Base-by-base conservation (phyloP, 2,888 invertebrate genomes). In the Bedellia somnulentella region DNA sequence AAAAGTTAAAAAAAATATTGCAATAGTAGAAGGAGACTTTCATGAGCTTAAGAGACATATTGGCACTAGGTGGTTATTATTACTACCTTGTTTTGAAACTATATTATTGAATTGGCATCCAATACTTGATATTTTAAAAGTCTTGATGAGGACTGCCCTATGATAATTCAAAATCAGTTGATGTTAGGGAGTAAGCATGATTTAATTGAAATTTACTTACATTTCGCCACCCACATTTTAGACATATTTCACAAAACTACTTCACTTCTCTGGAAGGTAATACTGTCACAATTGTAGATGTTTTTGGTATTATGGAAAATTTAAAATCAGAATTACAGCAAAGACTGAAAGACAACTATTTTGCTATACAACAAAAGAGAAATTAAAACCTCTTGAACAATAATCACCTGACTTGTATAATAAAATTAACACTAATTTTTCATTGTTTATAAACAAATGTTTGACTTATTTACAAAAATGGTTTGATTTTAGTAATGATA, bases 1-100 rank as follows among this genome's bases (percentile, higher is more conserved):
- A 37, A 23, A 35, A 36, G n/a, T 17, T 40, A 15, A 41, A 41
- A 35, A 35, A 30, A 27, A 26, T 35, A 37, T 30, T 41, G 13
- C 32, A 34, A 5, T 5, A 10, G 44, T 37, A 22, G 41, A 45
- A 25, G 43, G 42, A 12, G 41, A 45, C 1, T 45, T 28, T 26
- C 39, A 41, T 30, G 37, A 40, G n/a, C 3, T 30, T 4, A 4
- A 10, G 6, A 17, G 12, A 4, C 27, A 27, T n/a, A 27, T n/a
- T 11, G 12, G 14, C 13, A 22, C 29, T 5, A 14, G 15, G 15
- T 26, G 26, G 26, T 9, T 26, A 4, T 10, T 9, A 3, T 15
- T 26, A 9, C 11, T 26, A 15, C 26, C 26, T 3, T 13, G 14
- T 4, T 10, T 26, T 9, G 26, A 26, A 10, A 24, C 24, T 24